Conservation (phyloP, 2,797 vertebrate species). For the Gallinago nigripennis region DNA sequence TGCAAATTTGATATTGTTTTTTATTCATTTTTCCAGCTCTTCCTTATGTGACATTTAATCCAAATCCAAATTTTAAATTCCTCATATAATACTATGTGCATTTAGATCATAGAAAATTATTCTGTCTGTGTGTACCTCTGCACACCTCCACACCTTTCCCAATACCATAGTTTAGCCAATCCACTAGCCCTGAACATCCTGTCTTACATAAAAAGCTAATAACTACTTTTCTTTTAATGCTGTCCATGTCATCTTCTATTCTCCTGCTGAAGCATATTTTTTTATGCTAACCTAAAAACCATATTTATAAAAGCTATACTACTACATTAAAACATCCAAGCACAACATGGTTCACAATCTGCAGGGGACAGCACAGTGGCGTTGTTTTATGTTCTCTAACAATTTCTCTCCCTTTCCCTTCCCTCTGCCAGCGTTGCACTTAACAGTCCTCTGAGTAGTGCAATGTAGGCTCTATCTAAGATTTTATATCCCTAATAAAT, state of each 20-base stretch:
- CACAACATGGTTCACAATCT: background rate
- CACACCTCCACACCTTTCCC: background rate
- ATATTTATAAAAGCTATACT: background rate
- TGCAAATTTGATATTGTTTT: background rate
- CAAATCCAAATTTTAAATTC: background rate
- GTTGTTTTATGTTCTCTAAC: background rate
- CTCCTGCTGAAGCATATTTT: background rate
- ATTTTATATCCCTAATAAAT: background rate
- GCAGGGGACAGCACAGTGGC: background rate
- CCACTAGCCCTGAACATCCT: background rate
- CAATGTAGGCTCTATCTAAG: background rate
- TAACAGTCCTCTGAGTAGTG: background rate
- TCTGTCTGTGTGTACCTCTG: background rate
- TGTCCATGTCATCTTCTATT: rapidly evolving
- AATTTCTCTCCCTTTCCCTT: background rate
- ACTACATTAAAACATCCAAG: background rate
- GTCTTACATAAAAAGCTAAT: background rate
- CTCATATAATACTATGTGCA: background rate
- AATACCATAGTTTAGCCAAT: background rate
- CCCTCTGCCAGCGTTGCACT: background rate
- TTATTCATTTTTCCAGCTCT: background rate
- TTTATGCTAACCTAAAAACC: background rate
- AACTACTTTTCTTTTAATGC: background rate
- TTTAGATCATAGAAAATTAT: background rate
- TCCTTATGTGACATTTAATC: background rate